phyloP scores from a whole-genome alignment of 2,888 invertebrate species.

The Pachliopta kotzebuea region DNA sequence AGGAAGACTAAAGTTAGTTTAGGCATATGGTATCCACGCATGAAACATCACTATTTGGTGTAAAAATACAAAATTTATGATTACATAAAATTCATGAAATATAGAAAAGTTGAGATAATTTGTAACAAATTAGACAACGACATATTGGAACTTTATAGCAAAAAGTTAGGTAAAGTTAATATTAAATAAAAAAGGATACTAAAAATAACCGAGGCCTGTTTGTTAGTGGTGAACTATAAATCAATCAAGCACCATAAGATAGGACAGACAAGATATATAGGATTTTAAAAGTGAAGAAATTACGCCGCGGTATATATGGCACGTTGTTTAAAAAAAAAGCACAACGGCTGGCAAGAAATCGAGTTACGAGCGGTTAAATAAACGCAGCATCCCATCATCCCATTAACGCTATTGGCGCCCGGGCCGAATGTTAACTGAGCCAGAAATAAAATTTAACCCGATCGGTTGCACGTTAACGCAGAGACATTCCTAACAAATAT shows the following conservation, averaged over 20 bases:
- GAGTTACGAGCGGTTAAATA: constrained; percentile 76
- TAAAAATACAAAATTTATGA: background rate
- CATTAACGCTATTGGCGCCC: constrained; percentile 65
- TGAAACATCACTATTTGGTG: background rate
- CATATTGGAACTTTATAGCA: background rate
- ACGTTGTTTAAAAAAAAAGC: constrained; percentile 56
- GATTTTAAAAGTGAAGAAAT: constrained; percentile 43
- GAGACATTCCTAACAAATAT: constrained; percentile 32
- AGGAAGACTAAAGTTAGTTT: constrained; percentile 28
- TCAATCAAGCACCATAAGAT: constrained; percentile 38
- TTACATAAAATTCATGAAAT: too few relatives aligned
- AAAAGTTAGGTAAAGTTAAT: background rate
- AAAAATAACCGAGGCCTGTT: constrained; percentile 21
- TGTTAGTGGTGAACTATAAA: constrained; percentile 31
- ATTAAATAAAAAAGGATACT: background rate
- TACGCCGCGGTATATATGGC: constrained; percentile 46
- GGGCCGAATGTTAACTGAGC: constrained; percentile 55
- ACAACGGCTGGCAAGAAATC: constrained; percentile 63
- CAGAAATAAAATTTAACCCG: constrained; percentile 71
- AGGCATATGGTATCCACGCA: background rate
- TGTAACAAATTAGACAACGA: too few relatives aligned
- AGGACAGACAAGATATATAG: constrained; percentile 48
- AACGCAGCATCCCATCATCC: constrained; percentile 68
- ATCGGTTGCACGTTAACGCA: constrained; percentile 41
- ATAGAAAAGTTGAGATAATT: too few relatives aligned